phyloP scores from a whole-genome alignment of 2,113 vertebrate genomes.

The Nettapus auritus region DNA sequence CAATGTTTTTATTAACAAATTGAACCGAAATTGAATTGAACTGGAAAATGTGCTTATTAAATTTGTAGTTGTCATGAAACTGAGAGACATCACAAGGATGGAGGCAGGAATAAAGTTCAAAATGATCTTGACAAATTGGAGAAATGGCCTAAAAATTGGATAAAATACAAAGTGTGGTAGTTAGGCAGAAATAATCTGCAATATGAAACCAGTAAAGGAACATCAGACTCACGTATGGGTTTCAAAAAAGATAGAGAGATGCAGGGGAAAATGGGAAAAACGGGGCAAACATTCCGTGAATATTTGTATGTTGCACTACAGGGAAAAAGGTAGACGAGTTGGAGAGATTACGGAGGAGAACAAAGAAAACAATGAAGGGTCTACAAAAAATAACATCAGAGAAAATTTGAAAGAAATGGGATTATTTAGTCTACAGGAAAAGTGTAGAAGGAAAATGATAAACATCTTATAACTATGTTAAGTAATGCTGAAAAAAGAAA shows the following conservation, averaged over 20 bases:
- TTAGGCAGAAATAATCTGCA: slow-evolving; percentile 12
- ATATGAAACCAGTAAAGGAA: background rate
- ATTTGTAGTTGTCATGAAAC: slow-evolving; percentile 29
- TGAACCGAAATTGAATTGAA: slow-evolving; percentile 50
- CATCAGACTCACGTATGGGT: background rate
- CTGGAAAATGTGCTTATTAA: slow-evolving; percentile 26
- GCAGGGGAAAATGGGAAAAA: background rate
- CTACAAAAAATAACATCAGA: background rate
- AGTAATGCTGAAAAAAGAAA: background rate
- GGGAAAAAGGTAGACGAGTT: background rate
- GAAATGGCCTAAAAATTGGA: slow-evolving; percentile 28
- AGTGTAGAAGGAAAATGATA: background rate
- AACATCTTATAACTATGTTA: background rate
- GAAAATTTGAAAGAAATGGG: background rate
- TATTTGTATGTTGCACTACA: background rate
- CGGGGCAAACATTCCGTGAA: background rate
- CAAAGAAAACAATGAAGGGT: background rate
- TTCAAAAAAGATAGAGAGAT: background rate
- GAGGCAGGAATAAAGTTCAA: background rate
- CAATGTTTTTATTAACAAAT: slow-evolving; percentile 60
- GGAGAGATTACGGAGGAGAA: background rate
- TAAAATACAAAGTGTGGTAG: slow-evolving; percentile 12
- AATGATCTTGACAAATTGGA: slow-evolving; percentile 20
- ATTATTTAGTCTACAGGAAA: background rate
- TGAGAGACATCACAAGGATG: slow-evolving; percentile 11